Percentiles rank a stretch among this genome's conserved stretches.
Evolutionary conservation across 2,888 invertebrate genomes (phyloP).

Genomic region (Calliopum simillimum): DNA sequence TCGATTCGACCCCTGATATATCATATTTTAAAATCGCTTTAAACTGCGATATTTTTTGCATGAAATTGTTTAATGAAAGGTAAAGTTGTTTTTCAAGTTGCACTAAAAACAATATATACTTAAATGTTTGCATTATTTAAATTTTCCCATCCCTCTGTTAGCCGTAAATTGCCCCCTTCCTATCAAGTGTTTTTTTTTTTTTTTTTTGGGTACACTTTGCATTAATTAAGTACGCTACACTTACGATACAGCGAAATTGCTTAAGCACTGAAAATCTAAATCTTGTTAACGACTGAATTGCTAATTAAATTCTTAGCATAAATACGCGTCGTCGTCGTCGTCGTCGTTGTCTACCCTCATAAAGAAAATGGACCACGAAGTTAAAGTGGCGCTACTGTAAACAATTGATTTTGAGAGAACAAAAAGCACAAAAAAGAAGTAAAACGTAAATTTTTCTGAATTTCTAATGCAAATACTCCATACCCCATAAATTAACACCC

Average conservation of each 20-base stretch:
- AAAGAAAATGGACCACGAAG: background rate
- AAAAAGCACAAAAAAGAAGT: background rate
- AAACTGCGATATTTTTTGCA: too few relatives aligned
- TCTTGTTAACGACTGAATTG: conserved; percentile 22
- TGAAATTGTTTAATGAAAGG: too few relatives aligned
- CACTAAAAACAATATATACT: too few relatives aligned
- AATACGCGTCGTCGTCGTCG: conserved; percentile 3
- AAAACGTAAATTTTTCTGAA: background rate
- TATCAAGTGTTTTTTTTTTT: too few relatives aligned
- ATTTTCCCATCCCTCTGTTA: too few relatives aligned
- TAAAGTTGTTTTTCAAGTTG: too few relatives aligned
- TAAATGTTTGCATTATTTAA: too few relatives aligned
- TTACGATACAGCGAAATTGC: background rate
- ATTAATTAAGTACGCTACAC: conserved; percentile 11
- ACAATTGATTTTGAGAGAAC: background rate
- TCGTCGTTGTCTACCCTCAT: background rate
- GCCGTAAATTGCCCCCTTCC: too few relatives aligned
- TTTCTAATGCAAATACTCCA: background rate
- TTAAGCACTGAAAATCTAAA: conserved; percentile 13
- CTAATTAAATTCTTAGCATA: conserved; percentile 32
- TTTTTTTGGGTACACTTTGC: background rate
- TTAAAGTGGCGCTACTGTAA: background rate
- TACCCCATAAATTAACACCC: conserved; percentile 26
- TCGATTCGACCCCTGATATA: too few relatives aligned
- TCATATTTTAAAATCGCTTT: too few relatives aligned